Evolutionary conservation across 37 sponge, comb jelly and placozoan genomes (phyloP), one percentile per base, ranked within the genome.

Genomic region (Spongia lamella): DNA sequence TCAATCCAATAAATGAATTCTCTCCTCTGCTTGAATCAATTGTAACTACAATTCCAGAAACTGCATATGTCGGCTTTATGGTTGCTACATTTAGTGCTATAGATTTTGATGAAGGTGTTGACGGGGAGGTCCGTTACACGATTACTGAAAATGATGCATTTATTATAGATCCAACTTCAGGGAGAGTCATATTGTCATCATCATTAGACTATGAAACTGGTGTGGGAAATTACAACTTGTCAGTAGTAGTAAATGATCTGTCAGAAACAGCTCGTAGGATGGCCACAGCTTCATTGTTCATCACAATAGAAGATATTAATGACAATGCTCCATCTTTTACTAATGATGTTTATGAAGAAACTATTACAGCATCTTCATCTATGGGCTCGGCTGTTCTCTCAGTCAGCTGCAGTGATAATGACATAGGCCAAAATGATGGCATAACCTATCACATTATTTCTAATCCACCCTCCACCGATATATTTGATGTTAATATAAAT

Each of bases 341-440:
- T 32, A 19, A 19, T 37, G 30, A 62, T 0, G 21, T 53, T 19
- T 31, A 55, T 29, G 49, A 47, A 38, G 52, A 63, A 27, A 57
- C 39, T 6, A 66, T 75, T 14, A 1, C 40, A 19, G 71, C 47
- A 43, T 13, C 7, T 43, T 43, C 47, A 43, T 43, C 47, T 43
- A 13, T 43, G 9, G 9, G 9, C 9, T 13, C 47, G 5, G 47
- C 9, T 5, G 47, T 43, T 43, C 47, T 43, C 5, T 43, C 47
- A 43, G 87, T 90, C 2, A 54, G n/a, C 26, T 86, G 88, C 55
- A 61, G 76, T 24, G 92, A 91, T 71, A 78, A 17, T 39, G 92
- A 91, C 38, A 32, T 54, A 17, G 83, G 72, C 1, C 3, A 49
- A 1, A 79, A 87, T 65, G 84, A 75, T 51, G 65, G 26, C 0